Conservation (phyloP, 2,888 invertebrate genomes). For the Drosophila algonquin region DNA sequence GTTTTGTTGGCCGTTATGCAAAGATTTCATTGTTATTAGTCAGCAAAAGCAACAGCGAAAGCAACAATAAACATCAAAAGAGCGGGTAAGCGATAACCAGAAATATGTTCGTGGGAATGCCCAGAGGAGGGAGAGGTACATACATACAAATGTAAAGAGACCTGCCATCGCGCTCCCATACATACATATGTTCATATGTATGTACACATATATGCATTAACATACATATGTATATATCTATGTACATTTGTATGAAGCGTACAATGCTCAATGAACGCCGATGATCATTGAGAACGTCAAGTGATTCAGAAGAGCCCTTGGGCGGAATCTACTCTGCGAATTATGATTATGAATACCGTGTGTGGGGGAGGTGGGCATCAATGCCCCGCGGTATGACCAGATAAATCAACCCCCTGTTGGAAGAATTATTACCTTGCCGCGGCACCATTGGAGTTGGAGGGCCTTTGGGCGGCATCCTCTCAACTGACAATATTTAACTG, state of each 20-base stretch:
- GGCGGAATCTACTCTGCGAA: neutral
- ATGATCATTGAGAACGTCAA: constrained; percentile 33
- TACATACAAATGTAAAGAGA: neutral
- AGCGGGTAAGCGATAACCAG: constrained; percentile 61
- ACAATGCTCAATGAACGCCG: constrained; percentile 48
- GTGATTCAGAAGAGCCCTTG: neutral
- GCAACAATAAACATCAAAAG: constrained; percentile 30
- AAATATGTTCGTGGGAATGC: constrained; percentile 5
- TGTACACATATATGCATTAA: neutral
- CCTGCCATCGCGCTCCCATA: neutral
- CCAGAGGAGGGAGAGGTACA: neutral
- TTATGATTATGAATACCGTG: neutral
- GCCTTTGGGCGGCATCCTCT: no score
- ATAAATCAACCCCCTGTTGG: no score
- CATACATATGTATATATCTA: constrained; percentile 5
- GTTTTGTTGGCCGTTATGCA: constrained; percentile 58
- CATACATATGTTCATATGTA: neutral
- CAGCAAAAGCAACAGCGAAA: constrained; percentile 39
- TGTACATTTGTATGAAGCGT: constrained; percentile 30
- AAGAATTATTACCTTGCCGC: no score
- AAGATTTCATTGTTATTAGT: constrained; percentile 74
- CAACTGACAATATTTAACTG: no score
- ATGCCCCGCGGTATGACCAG: no score
- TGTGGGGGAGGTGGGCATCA: neutral
- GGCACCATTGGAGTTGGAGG: no score